Percentiles rank a stretch among this genome's conserved stretches.
Conservation (phyloP, 2,113 vertebrate genomes). For the Ovis canadensis region DNA sequence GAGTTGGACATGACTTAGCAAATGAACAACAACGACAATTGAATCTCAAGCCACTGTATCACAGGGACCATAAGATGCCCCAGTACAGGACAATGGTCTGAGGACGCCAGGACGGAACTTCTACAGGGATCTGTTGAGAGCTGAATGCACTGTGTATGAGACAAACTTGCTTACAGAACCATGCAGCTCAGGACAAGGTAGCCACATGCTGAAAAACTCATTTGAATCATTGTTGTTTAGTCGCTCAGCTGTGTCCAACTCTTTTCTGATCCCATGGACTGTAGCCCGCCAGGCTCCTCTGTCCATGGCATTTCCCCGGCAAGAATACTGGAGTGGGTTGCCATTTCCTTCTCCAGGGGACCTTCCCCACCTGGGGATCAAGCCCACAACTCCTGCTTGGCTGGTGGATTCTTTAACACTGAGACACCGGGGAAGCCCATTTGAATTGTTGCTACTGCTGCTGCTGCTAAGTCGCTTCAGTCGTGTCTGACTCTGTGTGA, state of each 20-base stretch:
- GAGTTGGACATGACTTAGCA: neutral
- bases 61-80: no score
- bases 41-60: neutral
- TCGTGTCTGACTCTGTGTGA: no score
- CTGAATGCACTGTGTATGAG: neutral
- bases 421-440: neutral
- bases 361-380: neutral
- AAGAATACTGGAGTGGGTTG: neutral
- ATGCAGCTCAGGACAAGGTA: rapidly evolving
- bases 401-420: neutral
- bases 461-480: no score
- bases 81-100: rapidly evolving
- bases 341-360: neutral
- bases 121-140: neutral
- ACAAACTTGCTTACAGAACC: rapidly evolving
- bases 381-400: neutral
- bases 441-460: neutral
- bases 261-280: neutral
- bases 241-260: rapidly evolving
- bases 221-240: neutral
- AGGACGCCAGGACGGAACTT: rapidly evolving
- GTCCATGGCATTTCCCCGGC: neutral
- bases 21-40: neutral
- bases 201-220: rapidly evolving
- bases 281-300: rapidly evolving